phyloP scores from a whole-genome alignment of 2,113 vertebrate species.

The Hystrix cristata region DNA sequence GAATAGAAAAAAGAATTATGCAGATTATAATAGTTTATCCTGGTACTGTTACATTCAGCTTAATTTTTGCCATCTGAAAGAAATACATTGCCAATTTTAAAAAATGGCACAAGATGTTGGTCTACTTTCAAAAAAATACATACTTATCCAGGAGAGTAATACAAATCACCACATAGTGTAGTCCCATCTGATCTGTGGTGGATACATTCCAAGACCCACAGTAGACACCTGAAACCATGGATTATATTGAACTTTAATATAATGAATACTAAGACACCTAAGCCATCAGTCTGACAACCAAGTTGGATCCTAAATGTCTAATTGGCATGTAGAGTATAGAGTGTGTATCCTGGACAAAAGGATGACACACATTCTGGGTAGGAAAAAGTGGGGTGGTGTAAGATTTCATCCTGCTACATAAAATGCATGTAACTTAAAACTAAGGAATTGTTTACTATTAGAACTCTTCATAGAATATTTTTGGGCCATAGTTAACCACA shows the following conservation, averaged over 20 bases:
- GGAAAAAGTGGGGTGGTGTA: too few species aligned
- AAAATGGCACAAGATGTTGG: neutral
- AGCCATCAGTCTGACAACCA: neutral
- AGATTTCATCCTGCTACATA: neutral
- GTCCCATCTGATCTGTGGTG: too few species aligned
- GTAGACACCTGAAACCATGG: neutral
- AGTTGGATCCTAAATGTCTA: neutral
- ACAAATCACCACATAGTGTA: neutral
- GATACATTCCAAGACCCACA: neutral
- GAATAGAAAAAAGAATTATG: neutral
- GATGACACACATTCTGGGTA: neutral
- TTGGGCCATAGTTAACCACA: neutral
- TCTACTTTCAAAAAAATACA: neutral
- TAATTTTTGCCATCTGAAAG: neutral
- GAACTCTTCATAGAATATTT: neutral
- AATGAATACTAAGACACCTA: neutral
- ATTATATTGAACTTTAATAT: neutral
- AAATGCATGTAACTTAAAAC: neutral
- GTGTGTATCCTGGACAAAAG: neutral
- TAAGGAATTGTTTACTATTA: neutral
- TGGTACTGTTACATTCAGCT: neutral
- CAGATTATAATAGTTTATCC: neutral
- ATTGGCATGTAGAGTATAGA: neutral
- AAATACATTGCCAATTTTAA: neutral
- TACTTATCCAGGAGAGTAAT: conserved; percentile 31